These are phyloP conservation scores for Alaudala cheleensis DNA, from an alignment of 2,113 vertebrate genomes.

Conservation along the genomic window DNA sequence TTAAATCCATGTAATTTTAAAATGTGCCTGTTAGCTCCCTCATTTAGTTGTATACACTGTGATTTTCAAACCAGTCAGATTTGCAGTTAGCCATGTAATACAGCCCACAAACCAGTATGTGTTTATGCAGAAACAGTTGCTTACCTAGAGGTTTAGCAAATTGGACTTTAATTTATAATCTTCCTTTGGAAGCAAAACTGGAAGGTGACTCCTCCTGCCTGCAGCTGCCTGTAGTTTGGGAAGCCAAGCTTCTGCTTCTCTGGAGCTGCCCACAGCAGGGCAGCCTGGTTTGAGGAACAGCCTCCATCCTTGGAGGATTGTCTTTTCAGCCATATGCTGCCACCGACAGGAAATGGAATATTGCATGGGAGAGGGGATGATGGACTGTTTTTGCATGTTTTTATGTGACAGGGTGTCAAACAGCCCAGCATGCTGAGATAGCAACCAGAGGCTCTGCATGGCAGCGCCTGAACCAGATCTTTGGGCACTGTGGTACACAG, in stretches of 20 bases:
- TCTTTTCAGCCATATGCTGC: background rate
- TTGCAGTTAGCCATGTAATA: constrained; percentile 14
- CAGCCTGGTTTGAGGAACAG: background rate
- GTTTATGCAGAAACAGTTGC: constrained; percentile 46
- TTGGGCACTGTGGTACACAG: background rate
- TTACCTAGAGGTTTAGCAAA: constrained; percentile 46
- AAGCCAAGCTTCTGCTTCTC: background rate
- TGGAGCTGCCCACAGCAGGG: background rate
- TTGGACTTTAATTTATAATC: constrained; percentile 28
- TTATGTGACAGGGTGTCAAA: background rate
- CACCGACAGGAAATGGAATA: background rate
- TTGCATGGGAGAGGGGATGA: background rate
- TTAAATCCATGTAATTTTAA: background rate
- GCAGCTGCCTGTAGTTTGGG: background rate
- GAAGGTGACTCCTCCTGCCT: constrained; percentile 27
- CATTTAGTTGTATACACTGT: background rate
- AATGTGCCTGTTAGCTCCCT: background rate
- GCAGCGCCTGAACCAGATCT: background rate
- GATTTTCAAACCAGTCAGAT: constrained; percentile 16
- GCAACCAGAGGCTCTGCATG: background rate
- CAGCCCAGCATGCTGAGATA: background rate
- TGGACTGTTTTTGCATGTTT: background rate
- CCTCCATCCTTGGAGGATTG: background rate
- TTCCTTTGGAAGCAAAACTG: constrained; percentile 11
- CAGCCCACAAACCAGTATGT: constrained; percentile 34